A percentile compares a stretch with the other conserved stretches of the same genome.
Evolutionary conservation across 1,140 invertebrate species (phyloP).

Genomic region (Magallana ariakensis): DNA sequence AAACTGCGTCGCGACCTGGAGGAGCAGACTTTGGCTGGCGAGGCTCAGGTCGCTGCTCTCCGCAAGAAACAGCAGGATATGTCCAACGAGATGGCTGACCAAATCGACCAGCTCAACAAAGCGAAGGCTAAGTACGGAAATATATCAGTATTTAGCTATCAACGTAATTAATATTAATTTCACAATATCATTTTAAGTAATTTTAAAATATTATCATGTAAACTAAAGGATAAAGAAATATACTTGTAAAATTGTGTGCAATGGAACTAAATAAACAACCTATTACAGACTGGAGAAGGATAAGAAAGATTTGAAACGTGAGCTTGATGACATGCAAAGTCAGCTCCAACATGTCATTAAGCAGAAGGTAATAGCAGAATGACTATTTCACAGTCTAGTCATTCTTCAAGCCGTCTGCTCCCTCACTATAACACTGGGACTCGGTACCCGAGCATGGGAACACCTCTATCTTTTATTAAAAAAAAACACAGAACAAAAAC

Average conservation of each 20-base stretch:
- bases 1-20: conserved; percentile 98
- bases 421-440: neutral
- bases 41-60: conserved; percentile 94
- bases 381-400: neutral
- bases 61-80: conserved; percentile 99
- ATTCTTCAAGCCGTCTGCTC: neutral
- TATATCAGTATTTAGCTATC: too few species aligned
- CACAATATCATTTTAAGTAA: too few species aligned
- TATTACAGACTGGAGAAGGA: conserved; percentile 91
- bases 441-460: neutral
- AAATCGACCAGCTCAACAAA: conserved; percentile 99
- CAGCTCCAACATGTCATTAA: conserved; percentile 89
- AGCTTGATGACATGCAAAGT: conserved; percentile 94
- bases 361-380: conserved; percentile 89
- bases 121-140: conserved; percentile 95
- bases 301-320: conserved; percentile 93
- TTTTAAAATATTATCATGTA: too few species aligned
- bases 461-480: neutral
- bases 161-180: too few species aligned
- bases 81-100: conserved; percentile 94
- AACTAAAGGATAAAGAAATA: too few species aligned
- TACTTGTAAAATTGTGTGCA: too few species aligned
- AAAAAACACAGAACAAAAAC: neutral
- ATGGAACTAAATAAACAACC: neutral
- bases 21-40: conserved; percentile 98